A percentile compares a stretch with the other conserved stretches of the same genome.
phyloP scores from a whole-genome alignment of 2,888 invertebrate species.

The Lepidochrysops patricia region DNA sequence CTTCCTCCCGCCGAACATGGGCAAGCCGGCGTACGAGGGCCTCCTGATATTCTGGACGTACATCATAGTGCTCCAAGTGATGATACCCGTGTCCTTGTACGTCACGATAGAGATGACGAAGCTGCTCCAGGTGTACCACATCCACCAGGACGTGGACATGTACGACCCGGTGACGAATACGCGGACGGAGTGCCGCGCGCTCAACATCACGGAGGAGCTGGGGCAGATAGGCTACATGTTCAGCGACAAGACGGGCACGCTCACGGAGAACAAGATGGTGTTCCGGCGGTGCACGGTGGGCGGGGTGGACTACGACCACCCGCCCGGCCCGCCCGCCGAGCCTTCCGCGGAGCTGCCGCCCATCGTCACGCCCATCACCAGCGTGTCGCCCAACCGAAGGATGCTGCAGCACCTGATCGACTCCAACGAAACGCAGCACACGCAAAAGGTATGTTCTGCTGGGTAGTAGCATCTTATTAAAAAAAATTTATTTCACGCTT shows the following conservation, averaged over 20 bases:
- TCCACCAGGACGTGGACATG: constrained; percentile 90
- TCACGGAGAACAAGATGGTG: constrained; percentile 98
- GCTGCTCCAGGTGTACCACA: constrained; percentile 95
- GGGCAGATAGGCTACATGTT: constrained; percentile 94
- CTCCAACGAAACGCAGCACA: constrained; percentile 70
- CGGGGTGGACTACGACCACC: constrained; percentile 92
- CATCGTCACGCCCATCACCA: constrained; percentile 61
- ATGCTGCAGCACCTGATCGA: constrained; percentile 56
- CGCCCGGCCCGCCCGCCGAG: constrained; percentile 80
- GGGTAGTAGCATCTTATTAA: too few species aligned
- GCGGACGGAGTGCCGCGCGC: constrained; percentile 86
- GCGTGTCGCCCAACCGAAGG: constrained; percentile 57
- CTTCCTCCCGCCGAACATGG: constrained; percentile 78
- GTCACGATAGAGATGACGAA: constrained; percentile 98
- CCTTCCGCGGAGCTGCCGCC: constrained; percentile 69
- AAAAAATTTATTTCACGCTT: too few species aligned
- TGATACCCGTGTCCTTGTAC: constrained; percentile 97
- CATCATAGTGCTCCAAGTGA: constrained; percentile 95
- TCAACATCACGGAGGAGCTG: constrained; percentile 97
- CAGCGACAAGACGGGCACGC: constrained; percentile 97
- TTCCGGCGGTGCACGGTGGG: constrained; percentile 92
- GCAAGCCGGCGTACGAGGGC: constrained; percentile 81
- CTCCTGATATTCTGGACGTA: constrained; percentile 95
- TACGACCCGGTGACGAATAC: constrained; percentile 89
- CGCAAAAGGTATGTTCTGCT: constrained; percentile 62